These are phyloP conservation scores for Falco naumanni DNA, from an alignment of 2,797 vertebrate species.

Conservation along the genomic window DNA sequence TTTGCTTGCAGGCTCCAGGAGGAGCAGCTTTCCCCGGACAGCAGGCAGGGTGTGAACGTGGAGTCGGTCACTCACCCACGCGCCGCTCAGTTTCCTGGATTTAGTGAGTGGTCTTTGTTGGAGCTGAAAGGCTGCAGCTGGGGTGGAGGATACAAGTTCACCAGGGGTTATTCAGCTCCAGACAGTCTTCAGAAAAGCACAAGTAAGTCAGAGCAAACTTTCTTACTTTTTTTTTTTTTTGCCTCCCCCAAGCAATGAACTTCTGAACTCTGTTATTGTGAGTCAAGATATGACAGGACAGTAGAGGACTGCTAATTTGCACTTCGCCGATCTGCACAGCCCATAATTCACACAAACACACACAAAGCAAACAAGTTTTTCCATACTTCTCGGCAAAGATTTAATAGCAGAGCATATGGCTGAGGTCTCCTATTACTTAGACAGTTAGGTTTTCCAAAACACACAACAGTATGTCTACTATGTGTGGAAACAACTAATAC, in stretches of 20 bases:
- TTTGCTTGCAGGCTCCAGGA: background rate
- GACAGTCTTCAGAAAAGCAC: slow-evolving; percentile 73
- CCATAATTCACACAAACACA: slow-evolving; percentile 45
- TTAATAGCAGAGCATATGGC: background rate
- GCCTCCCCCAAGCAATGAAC: slow-evolving; percentile 44
- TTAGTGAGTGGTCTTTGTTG: slow-evolving; percentile 67
- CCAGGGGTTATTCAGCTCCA: slow-evolving; percentile 72
- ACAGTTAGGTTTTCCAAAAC: slow-evolving; percentile 44
- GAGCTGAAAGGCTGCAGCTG: slow-evolving; percentile 81
- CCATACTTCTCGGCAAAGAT: slow-evolving; percentile 15
- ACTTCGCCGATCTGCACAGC: slow-evolving; percentile 22
- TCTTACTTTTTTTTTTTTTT: background rate
- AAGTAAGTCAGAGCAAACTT: slow-evolving; percentile 57
- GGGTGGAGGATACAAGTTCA: slow-evolving; percentile 70
- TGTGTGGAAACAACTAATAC: slow-evolving; percentile 51
- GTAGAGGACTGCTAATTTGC: slow-evolving; percentile 41
- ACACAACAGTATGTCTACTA: slow-evolving; percentile 9
- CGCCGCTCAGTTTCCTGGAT: slow-evolving; percentile 64
- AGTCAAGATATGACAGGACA: slow-evolving; percentile 55
- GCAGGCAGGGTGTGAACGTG: slow-evolving; percentile 35
- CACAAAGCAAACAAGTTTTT: background rate
- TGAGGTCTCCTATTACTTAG: slow-evolving; percentile 43
- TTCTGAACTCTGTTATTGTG: slow-evolving; percentile 61
- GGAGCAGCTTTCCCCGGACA: background rate
- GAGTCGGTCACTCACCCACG: slow-evolving; percentile 57